A percentile compares a stretch with the other conserved stretches of the same genome.
Conservation (phyloP, 2,888 invertebrate genomes). For the Ophonus ardosiacus region DNA sequence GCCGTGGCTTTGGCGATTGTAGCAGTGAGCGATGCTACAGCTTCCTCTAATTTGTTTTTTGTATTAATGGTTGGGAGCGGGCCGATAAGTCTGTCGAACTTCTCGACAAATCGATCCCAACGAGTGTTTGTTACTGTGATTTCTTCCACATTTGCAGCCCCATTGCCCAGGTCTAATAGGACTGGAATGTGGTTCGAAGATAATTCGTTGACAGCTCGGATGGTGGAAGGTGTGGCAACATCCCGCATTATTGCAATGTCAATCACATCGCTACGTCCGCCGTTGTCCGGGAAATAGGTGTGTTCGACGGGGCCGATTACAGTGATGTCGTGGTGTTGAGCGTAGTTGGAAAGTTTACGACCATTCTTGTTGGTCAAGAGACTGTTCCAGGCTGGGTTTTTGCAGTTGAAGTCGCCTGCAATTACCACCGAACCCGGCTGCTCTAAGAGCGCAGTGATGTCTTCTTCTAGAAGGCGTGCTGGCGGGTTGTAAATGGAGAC, state of each 20-base stretch:
- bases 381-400: not conserved
- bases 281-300: too few species aligned
- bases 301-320: too few species aligned
- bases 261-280: not conserved
- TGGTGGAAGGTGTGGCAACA: not conserved
- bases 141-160: not conserved
- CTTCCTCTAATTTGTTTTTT: not conserved
- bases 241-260: not conserved
- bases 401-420: not conserved
- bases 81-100: not conserved
- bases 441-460: not conserved
- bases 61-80: not conserved
- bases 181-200: not conserved
- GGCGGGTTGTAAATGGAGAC: constrained; percentile 6
- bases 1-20: not conserved
- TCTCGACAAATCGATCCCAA: not conserved
- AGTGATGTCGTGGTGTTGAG: too few species aligned
- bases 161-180: not conserved
- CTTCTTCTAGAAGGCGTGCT: not conserved
- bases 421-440: not conserved
- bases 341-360: not conserved
- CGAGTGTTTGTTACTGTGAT: not conserved
- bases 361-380: not conserved
- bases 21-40: not conserved
- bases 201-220: not conserved